A percentile compares a stretch with the other conserved stretches of the same genome.
Evolutionary conservation across 1,140 invertebrate genomes (phyloP).

Genomic region (Sinonovacula constricta): DNA sequence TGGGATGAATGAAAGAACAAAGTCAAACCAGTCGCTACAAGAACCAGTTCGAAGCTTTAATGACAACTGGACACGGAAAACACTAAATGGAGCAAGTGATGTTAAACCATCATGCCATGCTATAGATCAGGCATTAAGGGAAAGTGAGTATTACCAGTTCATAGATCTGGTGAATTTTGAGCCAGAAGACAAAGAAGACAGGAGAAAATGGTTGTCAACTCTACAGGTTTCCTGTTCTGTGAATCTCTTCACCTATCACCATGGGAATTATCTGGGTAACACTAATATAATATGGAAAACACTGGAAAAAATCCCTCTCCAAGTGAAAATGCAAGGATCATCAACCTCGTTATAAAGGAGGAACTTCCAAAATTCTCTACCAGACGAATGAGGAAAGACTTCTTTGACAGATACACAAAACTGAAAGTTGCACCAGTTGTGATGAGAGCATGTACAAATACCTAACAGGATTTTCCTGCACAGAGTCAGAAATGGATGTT

Average conservation of each 20-base stretch:
- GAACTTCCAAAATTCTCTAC: not conserved
- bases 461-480: not conserved
- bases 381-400: slow-evolving; percentile 17
- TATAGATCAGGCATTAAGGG: not conserved
- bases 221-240: slow-evolving; percentile 2
- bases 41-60: not conserved
- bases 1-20: not conserved
- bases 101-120: not conserved
- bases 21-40: not conserved
- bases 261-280: slow-evolving; percentile 17
- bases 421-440: not conserved
- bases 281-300: not conserved
- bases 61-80: slow-evolving; percentile 12
- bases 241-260: slow-evolving; percentile 8
- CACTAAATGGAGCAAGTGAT: not conserved
- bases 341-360: not conserved
- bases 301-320: not conserved
- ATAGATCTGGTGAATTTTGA: slow-evolving; percentile 15
- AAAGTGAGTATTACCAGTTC: not conserved
- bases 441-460: not conserved
- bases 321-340: not conserved
- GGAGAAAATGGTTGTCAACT: slow-evolving; percentile 4
- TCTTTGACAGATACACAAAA: not conserved
- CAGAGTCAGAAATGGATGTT: not conserved
- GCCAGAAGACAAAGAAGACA: slow-evolving; percentile 15